A percentile compares a stretch with the other conserved stretches of the same genome.
Evolutionary conservation across 1,140 invertebrate genomes (phyloP).

Genomic region (Carposina sasakii): DNA sequence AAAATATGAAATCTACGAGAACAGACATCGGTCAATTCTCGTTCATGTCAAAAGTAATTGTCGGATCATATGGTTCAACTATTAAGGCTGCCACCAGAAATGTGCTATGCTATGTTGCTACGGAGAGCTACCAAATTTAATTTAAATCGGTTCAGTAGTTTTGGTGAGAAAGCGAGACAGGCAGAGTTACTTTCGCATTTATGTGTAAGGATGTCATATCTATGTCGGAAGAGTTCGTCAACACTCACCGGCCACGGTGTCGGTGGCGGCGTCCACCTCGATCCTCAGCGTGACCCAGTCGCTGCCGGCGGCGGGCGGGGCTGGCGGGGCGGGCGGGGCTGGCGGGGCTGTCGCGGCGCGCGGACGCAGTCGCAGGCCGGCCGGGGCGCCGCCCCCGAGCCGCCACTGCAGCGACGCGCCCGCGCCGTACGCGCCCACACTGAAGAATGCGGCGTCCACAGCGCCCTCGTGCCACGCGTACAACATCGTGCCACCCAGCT

Average conservation of each 20-base stretch:
- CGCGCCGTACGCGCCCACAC: slow-evolving; percentile 80
- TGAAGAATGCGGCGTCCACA: slow-evolving; percentile 73
- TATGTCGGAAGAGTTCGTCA: too few relatives aligned
- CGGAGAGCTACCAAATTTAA: too few relatives aligned
- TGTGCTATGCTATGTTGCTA: too few relatives aligned
- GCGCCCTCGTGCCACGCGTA: slow-evolving; percentile 61
- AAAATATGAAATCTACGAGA: too few relatives aligned
- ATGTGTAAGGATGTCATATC: too few relatives aligned
- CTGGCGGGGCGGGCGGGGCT: slow-evolving; percentile 60
- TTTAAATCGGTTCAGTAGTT: too few relatives aligned
- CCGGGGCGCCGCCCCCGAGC: slow-evolving; percentile 63
- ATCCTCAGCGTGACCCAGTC: slow-evolving; percentile 81
- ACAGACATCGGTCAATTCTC: too few relatives aligned
- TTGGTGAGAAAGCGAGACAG: too few relatives aligned
- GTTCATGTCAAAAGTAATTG: too few relatives aligned
- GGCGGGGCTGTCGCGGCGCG: slow-evolving; percentile 72
- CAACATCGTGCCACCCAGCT: slow-evolving; percentile 81
- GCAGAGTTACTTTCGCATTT: too few relatives aligned
- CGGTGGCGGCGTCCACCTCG: slow-evolving; percentile 21
- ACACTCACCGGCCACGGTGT: slow-evolving; percentile 30
- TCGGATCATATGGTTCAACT: too few relatives aligned
- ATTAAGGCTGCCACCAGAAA: too few relatives aligned
- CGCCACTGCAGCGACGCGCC: slow-evolving; percentile 80
- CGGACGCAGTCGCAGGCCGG: slow-evolving; percentile 71
- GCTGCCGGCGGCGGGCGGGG: slow-evolving; percentile 73